A percentile compares a stretch with the other conserved stretches of the same genome.
Evolutionary conservation across 2,888 invertebrate genomes (phyloP).

Genomic region (Drosophila emarginata): DNA sequence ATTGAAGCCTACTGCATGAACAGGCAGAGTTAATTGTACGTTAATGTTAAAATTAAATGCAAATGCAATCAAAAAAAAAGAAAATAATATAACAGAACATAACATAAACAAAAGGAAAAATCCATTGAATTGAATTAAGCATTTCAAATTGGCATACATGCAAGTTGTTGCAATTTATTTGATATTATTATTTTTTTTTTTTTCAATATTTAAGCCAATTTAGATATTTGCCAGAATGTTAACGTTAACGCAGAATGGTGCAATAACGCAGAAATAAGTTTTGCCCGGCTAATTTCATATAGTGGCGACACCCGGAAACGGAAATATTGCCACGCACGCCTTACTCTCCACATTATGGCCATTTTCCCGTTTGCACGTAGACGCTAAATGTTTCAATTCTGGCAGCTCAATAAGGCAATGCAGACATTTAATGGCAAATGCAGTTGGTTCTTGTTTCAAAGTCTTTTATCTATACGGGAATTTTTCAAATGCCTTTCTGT

Average conservation of each 20-base stretch:
- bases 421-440: constrained; percentile 59
- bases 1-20: constrained; percentile 33
- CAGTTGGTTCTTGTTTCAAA: constrained; percentile 11
- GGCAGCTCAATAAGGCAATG: constrained; percentile 63
- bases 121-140: constrained; percentile 12
- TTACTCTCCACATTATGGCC: constrained; percentile 36
- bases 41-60: constrained; percentile 54
- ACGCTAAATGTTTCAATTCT: constrained; percentile 71
- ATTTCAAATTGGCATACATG: constrained; percentile 1
- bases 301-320: constrained; percentile 52
- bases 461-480: constrained; percentile 10
- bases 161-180: not conserved
- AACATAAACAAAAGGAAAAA: constrained; percentile 3
- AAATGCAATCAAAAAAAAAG: constrained; percentile 36
- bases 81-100: constrained; percentile 5
- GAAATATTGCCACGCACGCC: constrained; percentile 53
- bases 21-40: constrained; percentile 63
- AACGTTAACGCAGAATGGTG: not conserved
- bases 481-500: constrained; percentile 10
- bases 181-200: not conserved
- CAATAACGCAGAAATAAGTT: constrained; percentile 27
- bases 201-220: not conserved
- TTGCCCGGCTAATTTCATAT: constrained; percentile 69
- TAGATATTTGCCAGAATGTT: not conserved
- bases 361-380: constrained; percentile 53